Evolutionary conservation across 1,140 invertebrate species (phyloP), one percentile per base, ranked within the genome.

Genomic region (Drosophila setifemur): DNA sequence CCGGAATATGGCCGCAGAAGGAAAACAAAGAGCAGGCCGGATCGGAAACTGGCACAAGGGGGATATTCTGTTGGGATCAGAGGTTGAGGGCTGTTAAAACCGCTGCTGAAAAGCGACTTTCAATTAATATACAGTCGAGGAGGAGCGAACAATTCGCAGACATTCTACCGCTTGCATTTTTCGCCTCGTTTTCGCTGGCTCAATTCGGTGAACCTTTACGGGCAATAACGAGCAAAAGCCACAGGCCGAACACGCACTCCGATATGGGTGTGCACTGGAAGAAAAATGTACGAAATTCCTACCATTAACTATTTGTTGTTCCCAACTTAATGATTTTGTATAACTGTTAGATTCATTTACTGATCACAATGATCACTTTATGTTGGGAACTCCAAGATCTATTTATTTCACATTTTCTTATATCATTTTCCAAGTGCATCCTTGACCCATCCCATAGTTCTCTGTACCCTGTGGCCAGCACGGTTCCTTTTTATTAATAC

Each of bases 141-240:
- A 18, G 31, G 47, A 31, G 19, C 8, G 37, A 26, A 50, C 52
- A 58, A 55, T 25, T 49, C 28, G 19, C 67, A 58, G 44, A 58
- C 66, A 71, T 58, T 49, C 53, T 43, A 25, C 61, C 49, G 39
- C 53, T 53, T 35, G 55, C 52, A 23, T 53, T 50, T 53, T 71
- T 40, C 14, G 35, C 9, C 29, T 33, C 26, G 43, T 40, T 57
- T 40, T 57, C 18, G 37, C 52, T 39, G 61, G 45, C 76, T 75
- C 77, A 73, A 76, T 76, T 76, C 69, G 53, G 73, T 60, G 73
- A 73, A 77, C 73, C 79, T 74, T 85, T 78, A 85, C 78, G 64
- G 79, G 45, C 79, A 83, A 78, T 83, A 83, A 83, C 78, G 79
- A 83, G 54, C 52, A 71, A 57, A 71, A 69, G 78, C 78, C 79